Base-by-base conservation (phyloP, 1,140 invertebrate genomes). In the Listronotus oregonensis region DNA sequence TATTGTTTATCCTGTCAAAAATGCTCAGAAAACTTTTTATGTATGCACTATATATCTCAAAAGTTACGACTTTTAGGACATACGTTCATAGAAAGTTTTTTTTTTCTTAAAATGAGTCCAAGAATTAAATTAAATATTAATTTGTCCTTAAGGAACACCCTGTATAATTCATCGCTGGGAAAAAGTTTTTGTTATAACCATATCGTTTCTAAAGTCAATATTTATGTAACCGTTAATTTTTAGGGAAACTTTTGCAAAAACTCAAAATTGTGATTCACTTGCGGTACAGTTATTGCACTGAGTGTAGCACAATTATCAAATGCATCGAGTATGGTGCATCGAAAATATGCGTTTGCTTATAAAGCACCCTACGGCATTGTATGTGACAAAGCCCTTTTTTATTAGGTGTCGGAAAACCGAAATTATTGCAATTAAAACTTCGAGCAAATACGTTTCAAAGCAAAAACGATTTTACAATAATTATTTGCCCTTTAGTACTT, bases 311-410 rank as follows among this genome's bases (percentile, higher is more conserved):
- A 63, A 63, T 63, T 63, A 43, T 47, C 40, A 18, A 63, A 43
- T 54, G 50, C 60, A 63, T 60, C 58, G 58, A 14, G 34, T 17
- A 42, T 42, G 32, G 55, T 57, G 40, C 40, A 57, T 47, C 12
- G 40, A 40, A 61, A 51, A 51, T 51, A 51, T 51, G 59, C 46
- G 17, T 18, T 51, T 52, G 59, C 47, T 51, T 61, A 51, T 61
- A 61, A 61, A 63, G 60, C 60, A 50, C 60, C 50, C 60, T 10
- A n/a, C 27, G 60, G 60, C 60, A 63, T 63, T 63, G 40, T 63
- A 39, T 43, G 32, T 59, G 47, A 59, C 57, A 49, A 49, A 59
- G 18, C 60, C 60, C 37, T 51, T 63, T 52, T 63, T 63, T 63
- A 55, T 60, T 60, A 50, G 58, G 58, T 50, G 58, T 60, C 43